phyloP scores from a whole-genome alignment of 2,797 vertebrate species.

The Phrynocephalus vlangalii region DNA sequence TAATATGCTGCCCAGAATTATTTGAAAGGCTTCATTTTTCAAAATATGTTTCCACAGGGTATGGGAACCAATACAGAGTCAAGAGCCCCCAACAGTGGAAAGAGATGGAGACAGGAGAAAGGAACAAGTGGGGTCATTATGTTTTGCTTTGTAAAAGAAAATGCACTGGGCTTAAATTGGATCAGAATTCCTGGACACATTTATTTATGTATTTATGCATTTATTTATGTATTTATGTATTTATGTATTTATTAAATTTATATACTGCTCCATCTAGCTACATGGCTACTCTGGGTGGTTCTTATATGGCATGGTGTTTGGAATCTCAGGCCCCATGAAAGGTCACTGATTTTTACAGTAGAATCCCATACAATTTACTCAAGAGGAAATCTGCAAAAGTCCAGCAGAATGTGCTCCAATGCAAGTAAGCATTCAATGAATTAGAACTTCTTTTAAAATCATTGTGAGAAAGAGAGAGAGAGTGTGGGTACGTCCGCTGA shows the following conservation, averaged over 20 bases:
- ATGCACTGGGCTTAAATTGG: neutral
- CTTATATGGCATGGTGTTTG: neutral
- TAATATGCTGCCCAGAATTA: constrained; percentile 45
- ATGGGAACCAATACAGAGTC: neutral
- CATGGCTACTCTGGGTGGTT: neutral
- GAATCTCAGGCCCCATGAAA: neutral
- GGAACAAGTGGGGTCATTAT: neutral
- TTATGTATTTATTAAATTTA: no score
- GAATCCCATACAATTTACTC: neutral
- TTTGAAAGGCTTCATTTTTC: neutral
- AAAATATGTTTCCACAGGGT: constrained; percentile 6
- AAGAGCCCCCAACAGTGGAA: no score
- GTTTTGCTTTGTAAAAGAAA: neutral
- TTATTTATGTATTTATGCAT: no score
- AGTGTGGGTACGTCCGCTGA: no score
- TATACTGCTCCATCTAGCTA: no score
- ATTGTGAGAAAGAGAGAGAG: no score
- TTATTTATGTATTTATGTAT: no score
- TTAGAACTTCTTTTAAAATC: neutral
- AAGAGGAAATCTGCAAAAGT: neutral
- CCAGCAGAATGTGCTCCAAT: neutral
- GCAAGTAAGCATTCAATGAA: neutral
- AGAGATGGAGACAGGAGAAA: neutral
- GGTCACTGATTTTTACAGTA: neutral
- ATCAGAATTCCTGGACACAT: neutral